Percentiles rank a stretch among this genome's conserved stretches.
These are phyloP conservation scores for Forbesichthys agassizii DNA, from an alignment of 2,113 vertebrate species.

Conservation along the genomic window DNA sequence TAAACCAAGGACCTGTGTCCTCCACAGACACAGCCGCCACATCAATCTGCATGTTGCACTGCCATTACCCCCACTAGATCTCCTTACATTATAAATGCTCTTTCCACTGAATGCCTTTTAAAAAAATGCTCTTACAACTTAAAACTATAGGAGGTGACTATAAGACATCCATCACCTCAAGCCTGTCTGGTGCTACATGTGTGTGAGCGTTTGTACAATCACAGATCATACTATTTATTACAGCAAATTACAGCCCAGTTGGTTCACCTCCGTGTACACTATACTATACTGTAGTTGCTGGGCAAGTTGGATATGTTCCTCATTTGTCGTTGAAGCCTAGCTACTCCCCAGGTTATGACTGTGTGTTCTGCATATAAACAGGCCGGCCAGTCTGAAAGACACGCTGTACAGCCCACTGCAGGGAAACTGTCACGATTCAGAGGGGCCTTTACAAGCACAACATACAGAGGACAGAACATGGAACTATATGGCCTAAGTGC, in stretches of 20 bases:
- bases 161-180: background rate
- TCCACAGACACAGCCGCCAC: slow-evolving; percentile 48
- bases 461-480: slow-evolving; percentile 35
- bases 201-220: slow-evolving; percentile 16
- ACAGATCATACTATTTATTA: slow-evolving; percentile 1
- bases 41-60: slow-evolving; percentile 55
- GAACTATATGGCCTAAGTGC: slow-evolving; percentile 44
- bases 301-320: slow-evolving; percentile 36
- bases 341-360: slow-evolving; percentile 54
- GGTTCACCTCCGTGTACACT: slow-evolving; percentile 38
- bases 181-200: slow-evolving; percentile 3
- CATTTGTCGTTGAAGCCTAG: slow-evolving; percentile 48
- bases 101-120: slow-evolving; percentile 5
- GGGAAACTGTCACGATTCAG: slow-evolving; percentile 52
- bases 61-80: slow-evolving; percentile 27
- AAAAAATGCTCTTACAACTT: background rate
- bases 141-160: background rate
- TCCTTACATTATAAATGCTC: background rate
- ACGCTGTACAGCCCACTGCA: slow-evolving; percentile 49
- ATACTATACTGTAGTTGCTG: slow-evolving; percentile 1
- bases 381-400: slow-evolving; percentile 58
- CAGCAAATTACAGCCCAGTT: slow-evolving; percentile 13
- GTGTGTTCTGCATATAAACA: slow-evolving; percentile 67
- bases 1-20: slow-evolving; percentile 48
- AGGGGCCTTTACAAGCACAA: slow-evolving; percentile 38